Evolutionary conservation across 2,888 invertebrate species (phyloP).

Genomic region (Saturnia japonica): DNA sequence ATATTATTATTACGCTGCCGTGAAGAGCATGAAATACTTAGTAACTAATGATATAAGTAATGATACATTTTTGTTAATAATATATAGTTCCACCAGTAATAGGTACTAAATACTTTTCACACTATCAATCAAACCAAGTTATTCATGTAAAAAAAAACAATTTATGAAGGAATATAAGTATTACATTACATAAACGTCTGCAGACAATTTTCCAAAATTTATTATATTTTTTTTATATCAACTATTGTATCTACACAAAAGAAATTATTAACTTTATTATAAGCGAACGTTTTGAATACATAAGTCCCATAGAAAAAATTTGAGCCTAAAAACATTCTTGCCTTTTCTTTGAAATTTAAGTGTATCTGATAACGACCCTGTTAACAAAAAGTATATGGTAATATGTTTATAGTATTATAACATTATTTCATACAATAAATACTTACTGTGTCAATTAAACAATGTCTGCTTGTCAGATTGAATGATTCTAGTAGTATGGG

Average conservation of each 20-base stretch:
- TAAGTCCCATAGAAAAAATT: constrained; percentile 68
- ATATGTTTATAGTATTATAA: constrained; percentile 22
- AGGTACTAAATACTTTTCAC: no score
- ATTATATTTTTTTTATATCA: constrained; percentile 37
- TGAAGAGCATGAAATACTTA: no score
- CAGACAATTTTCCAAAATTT: not conserved
- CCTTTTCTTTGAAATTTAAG: constrained; percentile 52
- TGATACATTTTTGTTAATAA: no score
- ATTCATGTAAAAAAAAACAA: not conserved
- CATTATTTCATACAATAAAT: constrained; percentile 19
- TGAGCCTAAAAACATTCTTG: constrained; percentile 55
- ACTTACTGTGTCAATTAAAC: constrained; percentile 63
- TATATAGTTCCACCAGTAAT: no score
- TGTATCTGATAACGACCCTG: constrained; percentile 65
- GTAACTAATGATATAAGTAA: no score
- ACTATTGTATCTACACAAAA: constrained; percentile 51
- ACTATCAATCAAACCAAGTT: no score
- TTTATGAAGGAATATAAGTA: not conserved
- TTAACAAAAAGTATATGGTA: constrained; percentile 35
- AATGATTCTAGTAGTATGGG: constrained; percentile 57
- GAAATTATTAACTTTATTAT: constrained; percentile 60
- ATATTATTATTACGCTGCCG: not conserved
- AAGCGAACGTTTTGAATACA: constrained; percentile 55
- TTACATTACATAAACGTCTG: not conserved
- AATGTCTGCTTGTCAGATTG: constrained; percentile 53